These are phyloP conservation scores for Bufo gargarizans DNA, from an alignment of 2,113 vertebrate genomes.

Conservation along the genomic window DNA sequence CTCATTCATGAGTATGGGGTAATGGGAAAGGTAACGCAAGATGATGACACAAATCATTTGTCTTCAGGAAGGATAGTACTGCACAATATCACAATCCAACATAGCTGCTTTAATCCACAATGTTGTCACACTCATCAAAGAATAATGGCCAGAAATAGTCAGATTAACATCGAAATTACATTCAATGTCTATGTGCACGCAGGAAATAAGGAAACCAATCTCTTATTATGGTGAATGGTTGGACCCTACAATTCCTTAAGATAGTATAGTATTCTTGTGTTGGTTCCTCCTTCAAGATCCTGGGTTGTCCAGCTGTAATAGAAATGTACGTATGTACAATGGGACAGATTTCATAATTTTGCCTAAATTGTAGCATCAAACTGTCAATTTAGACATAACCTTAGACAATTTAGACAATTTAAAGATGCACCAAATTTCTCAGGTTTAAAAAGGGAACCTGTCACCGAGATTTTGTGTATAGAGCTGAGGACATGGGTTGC, in stretches of 20 bases:
- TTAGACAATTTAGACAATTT: too few species aligned
- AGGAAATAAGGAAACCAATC: background rate
- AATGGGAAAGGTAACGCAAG: constrained; percentile 6
- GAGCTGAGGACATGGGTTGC: too few species aligned
- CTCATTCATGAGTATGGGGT: constrained; percentile 1
- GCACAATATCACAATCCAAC: background rate
- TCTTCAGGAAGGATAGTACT: constrained; percentile 2
- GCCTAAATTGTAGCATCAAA: too few species aligned
- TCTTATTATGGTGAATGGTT: background rate
- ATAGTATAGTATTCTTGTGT: background rate
- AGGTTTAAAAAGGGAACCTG: too few species aligned
- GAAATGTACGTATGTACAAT: too few species aligned
- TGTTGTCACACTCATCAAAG: background rate
- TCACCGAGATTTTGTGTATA: too few species aligned
- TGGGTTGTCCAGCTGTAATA: background rate
- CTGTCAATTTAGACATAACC: too few species aligned
- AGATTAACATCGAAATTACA: background rate
- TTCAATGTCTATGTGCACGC: background rate
- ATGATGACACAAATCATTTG: constrained; percentile 34
- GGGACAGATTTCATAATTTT: too few species aligned
- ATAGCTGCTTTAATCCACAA: too few species aligned
- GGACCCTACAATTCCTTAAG: background rate
- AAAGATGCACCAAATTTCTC: too few species aligned
- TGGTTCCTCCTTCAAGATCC: background rate
- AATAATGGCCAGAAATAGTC: background rate